These are phyloP conservation scores for Chaetogeoica ovagalla DNA, from an alignment of 2,888 invertebrate species.

Conservation along the genomic window DNA sequence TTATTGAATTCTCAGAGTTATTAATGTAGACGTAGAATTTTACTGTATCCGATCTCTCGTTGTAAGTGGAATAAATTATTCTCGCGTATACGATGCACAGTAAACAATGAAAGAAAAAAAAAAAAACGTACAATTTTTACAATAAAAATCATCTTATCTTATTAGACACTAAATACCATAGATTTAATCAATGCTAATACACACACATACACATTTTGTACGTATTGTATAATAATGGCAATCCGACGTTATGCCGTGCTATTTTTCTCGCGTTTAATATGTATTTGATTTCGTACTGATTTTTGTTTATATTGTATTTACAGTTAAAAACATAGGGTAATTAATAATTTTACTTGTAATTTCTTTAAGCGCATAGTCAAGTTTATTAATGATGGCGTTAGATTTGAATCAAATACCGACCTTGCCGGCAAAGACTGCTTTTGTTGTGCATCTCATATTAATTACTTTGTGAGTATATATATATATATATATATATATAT, in stretches of 20 bases:
- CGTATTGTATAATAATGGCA: not conserved
- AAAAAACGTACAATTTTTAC: no score
- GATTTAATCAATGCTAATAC: no score
- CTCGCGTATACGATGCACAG: no score
- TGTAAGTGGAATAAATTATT: conserved; percentile 8
- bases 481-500: no score
- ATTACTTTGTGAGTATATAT: conserved; percentile 31
- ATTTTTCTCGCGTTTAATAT: not conserved
- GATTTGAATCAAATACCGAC: conserved; percentile 50
- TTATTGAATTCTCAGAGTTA: not conserved
- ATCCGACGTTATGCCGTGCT: not conserved
- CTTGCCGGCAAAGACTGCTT: conserved; percentile 29
- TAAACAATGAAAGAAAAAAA: not conserved
- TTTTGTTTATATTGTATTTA: not conserved
- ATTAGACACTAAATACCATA: not conserved
- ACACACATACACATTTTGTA: not conserved
- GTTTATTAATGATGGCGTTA: conserved; percentile 22
- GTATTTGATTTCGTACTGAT: not conserved
- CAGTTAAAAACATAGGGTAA: not conserved
- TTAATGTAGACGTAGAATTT: not conserved
- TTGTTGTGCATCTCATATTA: conserved; percentile 29
- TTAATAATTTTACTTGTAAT: not conserved
- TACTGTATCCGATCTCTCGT: not conserved
- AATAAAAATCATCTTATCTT: conserved; percentile 40
- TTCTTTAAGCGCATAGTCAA: not conserved